Base-by-base conservation (phyloP, 1,140 invertebrate species). In the Belonocnema kinseyi region DNA sequence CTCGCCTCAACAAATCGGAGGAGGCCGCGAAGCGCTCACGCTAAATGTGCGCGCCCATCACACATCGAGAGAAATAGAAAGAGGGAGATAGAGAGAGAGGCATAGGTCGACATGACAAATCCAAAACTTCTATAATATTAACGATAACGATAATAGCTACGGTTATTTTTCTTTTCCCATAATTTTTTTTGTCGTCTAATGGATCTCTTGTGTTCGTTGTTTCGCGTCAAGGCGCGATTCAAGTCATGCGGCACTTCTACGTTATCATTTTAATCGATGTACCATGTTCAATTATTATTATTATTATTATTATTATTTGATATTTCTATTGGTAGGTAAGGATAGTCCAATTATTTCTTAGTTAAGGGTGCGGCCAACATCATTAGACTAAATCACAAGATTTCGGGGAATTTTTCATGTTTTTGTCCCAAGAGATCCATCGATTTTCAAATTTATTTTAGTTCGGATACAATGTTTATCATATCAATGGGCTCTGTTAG, bases 271-370 rank as follows among this genome's bases (percentile, higher is more conserved):
- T 86, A 87, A 85, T 86, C 83, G 77, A 82, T 87, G 84, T 90
- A 88, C 87, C 82, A 85, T 79, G 85, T 85, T 87, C 85, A 83
- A 88, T 86, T 80, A 33, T 86, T 80, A 87, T 88, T 88, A 89
- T 90, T 90, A 26, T 90, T 90, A 26, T 86, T 80, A 33, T 86
- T 80, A 87, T 88, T 88, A 89, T 90, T 90, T 90, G 85, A 89
- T 89, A 89, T 87, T 89, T 87, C 85, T 90, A 88, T 85, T 89
- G 79, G 78, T 90, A 89, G 86, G 78, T 87, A 87, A 88, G 80
- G 80, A 83, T 88, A 89, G 84, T 82, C 75, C 80, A 85, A 90
- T 88, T 85, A 88, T 89, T 88, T 87, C 77, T 88, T 89, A 88
- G 85, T 85, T 90, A 88, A 87, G 83, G 83, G 73, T 87, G 80